Conservation (phyloP, 2,888 invertebrate genomes). For the Seira ritae region DNA sequence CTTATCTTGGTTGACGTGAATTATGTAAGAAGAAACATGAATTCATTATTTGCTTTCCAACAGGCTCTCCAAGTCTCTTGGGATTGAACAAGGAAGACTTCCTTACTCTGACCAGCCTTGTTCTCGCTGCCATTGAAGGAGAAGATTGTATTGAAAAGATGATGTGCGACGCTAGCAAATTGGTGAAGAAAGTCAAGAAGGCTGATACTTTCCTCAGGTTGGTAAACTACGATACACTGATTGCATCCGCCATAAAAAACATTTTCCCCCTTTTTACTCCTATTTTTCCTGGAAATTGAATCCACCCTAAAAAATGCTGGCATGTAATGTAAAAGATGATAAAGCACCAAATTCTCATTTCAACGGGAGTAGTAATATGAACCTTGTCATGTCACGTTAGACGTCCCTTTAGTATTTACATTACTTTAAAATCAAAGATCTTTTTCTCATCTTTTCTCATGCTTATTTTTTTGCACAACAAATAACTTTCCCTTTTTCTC, state of each 20-base stretch:
- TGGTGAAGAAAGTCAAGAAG: slow-evolving; percentile 74
- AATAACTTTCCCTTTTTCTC: too few species aligned
- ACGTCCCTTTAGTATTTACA: too few species aligned
- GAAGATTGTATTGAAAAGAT: slow-evolving; percentile 73
- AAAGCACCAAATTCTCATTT: too few species aligned
- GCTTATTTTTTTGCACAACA: too few species aligned
- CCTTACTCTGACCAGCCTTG: slow-evolving; percentile 72
- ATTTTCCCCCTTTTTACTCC: not conserved
- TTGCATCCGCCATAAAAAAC: not conserved
- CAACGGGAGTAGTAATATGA: too few species aligned
- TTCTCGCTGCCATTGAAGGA: slow-evolving; percentile 73
- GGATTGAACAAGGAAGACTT: slow-evolving; percentile 73
- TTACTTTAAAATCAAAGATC: too few species aligned
- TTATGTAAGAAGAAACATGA: slow-evolving; percentile 17
- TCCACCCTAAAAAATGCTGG: too few species aligned
- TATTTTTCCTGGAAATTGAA: too few species aligned
- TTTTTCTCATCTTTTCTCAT: too few species aligned
- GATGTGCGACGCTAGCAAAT: slow-evolving; percentile 73
- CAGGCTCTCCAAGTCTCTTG: slow-evolving; percentile 71
- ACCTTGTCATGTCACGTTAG: too few species aligned
- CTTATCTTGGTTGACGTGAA: not conserved
- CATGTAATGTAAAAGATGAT: too few species aligned
- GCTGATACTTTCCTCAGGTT: slow-evolving; percentile 73
- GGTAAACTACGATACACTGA: slow-evolving; percentile 47
- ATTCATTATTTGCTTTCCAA: slow-evolving; percentile 8